Conservation (phyloP, 2,888 invertebrate species). For the Coleophora flavipennella region DNA sequence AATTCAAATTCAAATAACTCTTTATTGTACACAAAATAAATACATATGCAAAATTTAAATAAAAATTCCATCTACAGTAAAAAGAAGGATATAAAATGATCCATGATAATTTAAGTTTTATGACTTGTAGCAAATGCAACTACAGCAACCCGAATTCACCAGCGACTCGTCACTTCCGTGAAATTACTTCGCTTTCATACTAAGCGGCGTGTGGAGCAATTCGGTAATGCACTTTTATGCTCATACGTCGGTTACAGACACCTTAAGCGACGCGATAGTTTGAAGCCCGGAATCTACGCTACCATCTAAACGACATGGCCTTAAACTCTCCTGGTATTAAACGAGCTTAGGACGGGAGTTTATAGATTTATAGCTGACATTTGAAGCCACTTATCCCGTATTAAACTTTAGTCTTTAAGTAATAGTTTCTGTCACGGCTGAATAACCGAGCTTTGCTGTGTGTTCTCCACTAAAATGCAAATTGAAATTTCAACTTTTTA, state of each 20-base stretch:
- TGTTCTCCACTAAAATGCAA: not conserved
- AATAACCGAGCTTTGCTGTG: not conserved
- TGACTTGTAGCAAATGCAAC: too few species aligned
- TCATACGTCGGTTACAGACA: slow-evolving; percentile 22
- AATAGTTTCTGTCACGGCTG: not conserved
- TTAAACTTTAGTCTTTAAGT: slow-evolving; percentile 2
- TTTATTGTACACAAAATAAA: too few species aligned
- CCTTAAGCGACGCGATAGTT: slow-evolving; percentile 14
- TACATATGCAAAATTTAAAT: too few species aligned
- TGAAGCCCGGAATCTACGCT: slow-evolving; percentile 8
- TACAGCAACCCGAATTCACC: slow-evolving; percentile 2
- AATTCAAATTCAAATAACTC: too few species aligned
- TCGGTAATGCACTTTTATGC: slow-evolving; percentile 56
- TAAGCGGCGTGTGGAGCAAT: slow-evolving; percentile 47
- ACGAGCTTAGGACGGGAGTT: slow-evolving; percentile 10
- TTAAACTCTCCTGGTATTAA: slow-evolving; percentile 16
- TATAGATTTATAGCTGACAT: slow-evolving; percentile 14
- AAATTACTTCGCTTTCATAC: slow-evolving; percentile 30
- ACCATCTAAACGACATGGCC: slow-evolving; percentile 2
- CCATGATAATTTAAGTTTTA: too few species aligned
- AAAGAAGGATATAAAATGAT: too few species aligned
- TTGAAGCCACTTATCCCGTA: slow-evolving; percentile 5
- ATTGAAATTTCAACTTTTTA: not conserved
- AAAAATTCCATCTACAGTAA: too few species aligned
- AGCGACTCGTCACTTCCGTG: slow-evolving; percentile 28